phyloP scores from a whole-genome alignment of 2,888 invertebrate genomes.

The Trisateles emortualis region DNA sequence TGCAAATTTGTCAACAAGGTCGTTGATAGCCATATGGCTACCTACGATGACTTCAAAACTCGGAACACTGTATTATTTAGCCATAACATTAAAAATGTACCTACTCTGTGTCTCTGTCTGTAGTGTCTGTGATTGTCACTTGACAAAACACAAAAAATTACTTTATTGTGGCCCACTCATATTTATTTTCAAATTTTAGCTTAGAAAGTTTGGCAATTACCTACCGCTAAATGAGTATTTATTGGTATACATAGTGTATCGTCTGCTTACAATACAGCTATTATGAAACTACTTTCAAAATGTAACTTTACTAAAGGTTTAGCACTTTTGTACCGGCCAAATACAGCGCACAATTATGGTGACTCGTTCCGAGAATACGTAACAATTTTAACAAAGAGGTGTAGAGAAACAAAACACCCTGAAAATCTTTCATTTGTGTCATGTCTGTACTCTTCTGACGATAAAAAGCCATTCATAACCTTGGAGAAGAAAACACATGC shows the following conservation, averaged over 20 bases:
- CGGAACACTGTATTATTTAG: no score
- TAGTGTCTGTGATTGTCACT: no score
- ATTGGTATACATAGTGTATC: not conserved
- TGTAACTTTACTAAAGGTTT: constrained; percentile 59
- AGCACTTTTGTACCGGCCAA: constrained; percentile 50
- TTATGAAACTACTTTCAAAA: constrained; percentile 65
- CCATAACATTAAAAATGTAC: no score
- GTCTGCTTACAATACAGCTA: constrained; percentile 12
- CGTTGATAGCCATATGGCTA: no score
- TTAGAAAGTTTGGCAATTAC: not conserved
- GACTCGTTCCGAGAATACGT: constrained; percentile 50
- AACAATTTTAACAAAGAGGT: constrained; percentile 47
- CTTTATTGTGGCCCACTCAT: not conserved
- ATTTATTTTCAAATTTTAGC: not conserved
- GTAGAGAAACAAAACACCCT: constrained; percentile 47
- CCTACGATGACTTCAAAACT: no score
- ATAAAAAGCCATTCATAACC: constrained; percentile 74
- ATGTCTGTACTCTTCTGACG: constrained; percentile 71
- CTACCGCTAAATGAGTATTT: constrained; percentile 3
- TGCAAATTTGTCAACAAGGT: no score
- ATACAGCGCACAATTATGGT: constrained; percentile 46
- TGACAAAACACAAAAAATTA: no score
- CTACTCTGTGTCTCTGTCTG: no score
- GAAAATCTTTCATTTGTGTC: constrained; percentile 53
- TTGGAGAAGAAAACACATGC: constrained; percentile 81